Evolutionary conservation across 2,113 vertebrate species (phyloP), one percentile per base, ranked within the genome.

Genomic region (Marmota monax): DNA sequence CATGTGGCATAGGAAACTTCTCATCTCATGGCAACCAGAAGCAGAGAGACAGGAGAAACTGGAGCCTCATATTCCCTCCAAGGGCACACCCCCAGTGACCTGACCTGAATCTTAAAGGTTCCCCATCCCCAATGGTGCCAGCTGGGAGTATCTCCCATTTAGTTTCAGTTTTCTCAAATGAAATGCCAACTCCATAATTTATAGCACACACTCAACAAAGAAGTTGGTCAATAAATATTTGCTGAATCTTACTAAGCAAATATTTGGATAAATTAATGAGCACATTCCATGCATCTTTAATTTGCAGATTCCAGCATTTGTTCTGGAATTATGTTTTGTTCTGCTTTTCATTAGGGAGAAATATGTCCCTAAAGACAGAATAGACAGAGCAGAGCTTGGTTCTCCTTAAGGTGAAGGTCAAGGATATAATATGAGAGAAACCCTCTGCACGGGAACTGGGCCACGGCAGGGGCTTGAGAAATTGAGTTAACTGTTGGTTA

Each of bases 151-250:
- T 29, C 7, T 88, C 20, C 45, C n/a, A 4, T 27, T 14, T 18
- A 25, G 45, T 23, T 76, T 34, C n/a, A 51, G 4, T 18, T 56
- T 63, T 48, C 70, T 39, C 45, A 51, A 14, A 63, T 0, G 2
- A 7, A 63, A 5, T 9, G 45, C 23, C 0, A 5, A 56, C 58
- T 22, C 4, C 8, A 1, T 10, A 1, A 5, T n/a, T 3, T 11
- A 10, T 29, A n/a, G 45, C 13, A 0, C 9, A 5, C n/a, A 2
- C 1, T 0, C 9, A 17, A 7, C 10, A 7, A 42, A 56, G 13
- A 78, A 37, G 12, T 5, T 14, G 16, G 39, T 90, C n/a, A 13
- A 2, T 23, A 39, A 18, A 34, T 22, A 51, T 58, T 37, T 61
- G 37, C 56, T 7, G 56, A 37, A 32, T 61, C 65, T 61, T 61